Base-by-base conservation (phyloP, 2,113 vertebrate genomes). In the Thunnus thynnus region DNA sequence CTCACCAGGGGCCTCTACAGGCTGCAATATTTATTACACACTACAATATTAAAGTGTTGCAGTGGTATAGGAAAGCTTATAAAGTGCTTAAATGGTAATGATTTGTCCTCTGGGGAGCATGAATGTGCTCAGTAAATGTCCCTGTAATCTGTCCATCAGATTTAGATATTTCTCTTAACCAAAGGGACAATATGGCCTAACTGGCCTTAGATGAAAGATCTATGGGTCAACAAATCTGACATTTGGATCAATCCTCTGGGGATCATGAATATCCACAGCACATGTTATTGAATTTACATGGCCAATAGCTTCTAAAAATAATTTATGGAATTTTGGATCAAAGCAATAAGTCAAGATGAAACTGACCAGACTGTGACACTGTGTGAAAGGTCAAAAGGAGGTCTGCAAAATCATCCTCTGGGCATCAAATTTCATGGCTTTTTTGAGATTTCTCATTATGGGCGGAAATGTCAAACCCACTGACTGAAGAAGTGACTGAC, bases 1-100 rank as follows among this genome's bases (percentile, higher is more conserved):
- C 62, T 57, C 18, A 3, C 30, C 67, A 27, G 56, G 1, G 56
- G 55, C 79, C 60, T 9, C 76, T 80, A 83, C 69, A 78, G 89
- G 79, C 79, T 3, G 3, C 1, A 61, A 12, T 22, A 0, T 3
- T n/a, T 68, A 67, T 64, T 55, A 58, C 70, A 74, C 1, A 1
- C 2, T 3, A 13, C 20, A 16, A 3, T 6, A 41, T 41, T 41
- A 27, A 71, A 50, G 27, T 0, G 2, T 5, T 44, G 17, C 36
- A 30, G 27, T 4, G 4, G 2, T 30, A 2, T 9, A 41, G 36
- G 36, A 9, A 41, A 41, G 36, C 36, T 41, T 41, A 41, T 41
- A 41, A 41, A 41, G 36, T 41, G 8, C 2, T 41, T 41, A 6
- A 56, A 11, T 36, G 9, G 9, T 11, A 30, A n/a, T 5, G 4